These are phyloP conservation scores for Poecilobothrus nobilitatus DNA, from an alignment of 2,888 invertebrate species.

Conservation along the genomic window DNA sequence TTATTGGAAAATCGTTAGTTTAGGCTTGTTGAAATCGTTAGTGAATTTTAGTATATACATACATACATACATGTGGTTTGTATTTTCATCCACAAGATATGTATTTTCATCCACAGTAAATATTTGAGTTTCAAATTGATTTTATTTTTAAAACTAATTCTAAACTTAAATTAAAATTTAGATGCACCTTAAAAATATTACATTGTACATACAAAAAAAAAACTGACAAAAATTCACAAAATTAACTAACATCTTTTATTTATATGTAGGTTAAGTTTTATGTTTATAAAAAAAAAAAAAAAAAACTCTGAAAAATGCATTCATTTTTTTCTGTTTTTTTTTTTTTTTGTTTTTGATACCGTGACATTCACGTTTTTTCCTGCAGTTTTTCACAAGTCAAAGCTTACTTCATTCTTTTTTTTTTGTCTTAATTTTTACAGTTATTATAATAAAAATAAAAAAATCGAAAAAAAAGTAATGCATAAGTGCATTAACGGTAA, in stretches of 20 bases:
- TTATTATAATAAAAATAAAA: neutral
- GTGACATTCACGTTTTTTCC: neutral
- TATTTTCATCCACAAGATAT: too few relatives aligned
- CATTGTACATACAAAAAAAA: neutral
- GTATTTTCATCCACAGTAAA: too few relatives aligned
- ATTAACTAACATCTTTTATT: neutral
- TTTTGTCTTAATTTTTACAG: neutral
- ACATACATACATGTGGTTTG: too few relatives aligned
- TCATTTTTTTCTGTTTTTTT: neutral
- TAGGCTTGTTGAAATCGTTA: too few relatives aligned
- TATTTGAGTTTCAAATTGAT: too few relatives aligned
- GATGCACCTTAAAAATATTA: too few relatives aligned
- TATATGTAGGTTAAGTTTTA: constrained; percentile 4
- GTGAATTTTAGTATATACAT: too few relatives aligned
- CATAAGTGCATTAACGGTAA: neutral
- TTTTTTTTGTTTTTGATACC: neutral
- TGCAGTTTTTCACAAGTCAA: neutral
- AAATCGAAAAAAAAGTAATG: too few relatives aligned
- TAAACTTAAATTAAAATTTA: too few relatives aligned
- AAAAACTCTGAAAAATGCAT: neutral
- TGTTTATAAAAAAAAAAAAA: neutral
- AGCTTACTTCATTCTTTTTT: neutral
- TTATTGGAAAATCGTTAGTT: too few relatives aligned
- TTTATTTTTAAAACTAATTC: too few relatives aligned
- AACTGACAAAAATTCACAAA: neutral